Conservation (phyloP, 2,113 vertebrate species). For the Ageneiosus marmoratus region DNA sequence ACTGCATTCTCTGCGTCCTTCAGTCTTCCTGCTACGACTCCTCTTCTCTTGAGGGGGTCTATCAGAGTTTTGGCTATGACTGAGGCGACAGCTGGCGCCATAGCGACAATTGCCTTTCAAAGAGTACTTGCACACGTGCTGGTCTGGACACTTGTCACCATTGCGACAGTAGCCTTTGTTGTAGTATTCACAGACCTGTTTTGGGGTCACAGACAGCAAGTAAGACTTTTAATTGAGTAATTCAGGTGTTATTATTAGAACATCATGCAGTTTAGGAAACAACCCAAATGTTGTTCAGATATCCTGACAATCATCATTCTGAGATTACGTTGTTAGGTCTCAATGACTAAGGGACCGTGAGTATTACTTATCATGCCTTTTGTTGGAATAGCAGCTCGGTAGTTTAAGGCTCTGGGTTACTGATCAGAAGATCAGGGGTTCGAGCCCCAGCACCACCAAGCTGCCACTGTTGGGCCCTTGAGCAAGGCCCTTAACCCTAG, state of each 20-base stretch:
- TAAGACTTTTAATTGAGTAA: not conserved
- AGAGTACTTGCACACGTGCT: conserved; percentile 64
- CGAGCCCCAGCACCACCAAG: no score
- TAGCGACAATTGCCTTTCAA: conserved; percentile 59
- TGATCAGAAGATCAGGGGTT: no score
- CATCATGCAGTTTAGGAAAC: not conserved
- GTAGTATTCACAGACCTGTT: conserved; percentile 63
- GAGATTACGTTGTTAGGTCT: not conserved
- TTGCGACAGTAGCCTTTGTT: conserved; percentile 60
- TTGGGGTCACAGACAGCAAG: conserved; percentile 19
- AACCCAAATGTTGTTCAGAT: not conserved
- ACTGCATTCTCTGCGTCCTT: not conserved
- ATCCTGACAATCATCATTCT: not conserved
- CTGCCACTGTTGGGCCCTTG: no score
- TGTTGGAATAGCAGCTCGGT: no score
- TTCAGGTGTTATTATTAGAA: not conserved
- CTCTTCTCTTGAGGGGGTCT: not conserved
- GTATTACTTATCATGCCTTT: not conserved
- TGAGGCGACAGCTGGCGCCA: conserved; percentile 55
- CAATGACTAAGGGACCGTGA: not conserved
- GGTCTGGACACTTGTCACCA: conserved; percentile 49
- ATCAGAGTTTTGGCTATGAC: conserved; percentile 37
- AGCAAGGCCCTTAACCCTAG: no score
- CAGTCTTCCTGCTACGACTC: not conserved
- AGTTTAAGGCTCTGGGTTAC: no score